Percentiles rank a stretch among this genome's conserved stretches.
Evolutionary conservation across 2,888 invertebrate species (phyloP).

Genomic region (Lordiphosa andalusiaca): DNA sequence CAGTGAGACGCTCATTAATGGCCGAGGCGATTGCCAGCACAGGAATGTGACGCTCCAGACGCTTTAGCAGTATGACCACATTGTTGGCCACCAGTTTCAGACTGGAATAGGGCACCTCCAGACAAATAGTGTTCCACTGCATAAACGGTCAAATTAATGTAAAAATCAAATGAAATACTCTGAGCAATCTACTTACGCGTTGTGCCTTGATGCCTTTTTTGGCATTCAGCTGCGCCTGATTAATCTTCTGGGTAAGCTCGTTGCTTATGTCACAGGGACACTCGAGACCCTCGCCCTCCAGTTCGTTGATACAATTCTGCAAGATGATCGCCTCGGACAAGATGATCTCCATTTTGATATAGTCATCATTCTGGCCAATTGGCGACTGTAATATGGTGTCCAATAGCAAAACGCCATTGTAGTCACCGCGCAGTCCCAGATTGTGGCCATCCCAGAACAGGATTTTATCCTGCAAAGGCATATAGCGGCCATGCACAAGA

Average conservation of each 20-base stretch:
- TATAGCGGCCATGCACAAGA: slow-evolving; percentile 86
- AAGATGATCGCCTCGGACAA: slow-evolving; percentile 93
- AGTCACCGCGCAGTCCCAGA: slow-evolving; percentile 92
- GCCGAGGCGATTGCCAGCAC: slow-evolving; percentile 94
- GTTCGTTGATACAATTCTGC: slow-evolving; percentile 88
- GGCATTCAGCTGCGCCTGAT: slow-evolving; percentile 85
- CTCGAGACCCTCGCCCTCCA: slow-evolving; percentile 88
- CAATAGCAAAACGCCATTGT: slow-evolving; percentile 93
- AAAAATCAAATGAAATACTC: background rate
- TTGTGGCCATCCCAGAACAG: slow-evolving; percentile 91
- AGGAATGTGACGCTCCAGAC: slow-evolving; percentile 90
- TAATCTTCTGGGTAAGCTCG: slow-evolving; percentile 89
- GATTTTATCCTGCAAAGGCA: slow-evolving; percentile 89
- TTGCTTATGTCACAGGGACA: slow-evolving; percentile 88
- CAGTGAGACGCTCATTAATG: slow-evolving; percentile 91
- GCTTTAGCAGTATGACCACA: slow-evolving; percentile 90
- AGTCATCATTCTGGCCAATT: slow-evolving; percentile 87
- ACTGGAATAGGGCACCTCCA: slow-evolving; percentile 89
- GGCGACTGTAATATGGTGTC: slow-evolving; percentile 94
- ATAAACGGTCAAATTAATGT: slow-evolving; percentile 9
- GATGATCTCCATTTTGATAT: slow-evolving; percentile 91
- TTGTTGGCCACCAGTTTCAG: slow-evolving; percentile 89
- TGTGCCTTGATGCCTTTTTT: slow-evolving; percentile 94
- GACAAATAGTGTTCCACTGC: slow-evolving; percentile 95
- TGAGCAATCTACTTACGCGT: slow-evolving; percentile 83